phyloP scores from a whole-genome alignment of 2,888 invertebrate genomes.

The Lysandra bellargus region DNA sequence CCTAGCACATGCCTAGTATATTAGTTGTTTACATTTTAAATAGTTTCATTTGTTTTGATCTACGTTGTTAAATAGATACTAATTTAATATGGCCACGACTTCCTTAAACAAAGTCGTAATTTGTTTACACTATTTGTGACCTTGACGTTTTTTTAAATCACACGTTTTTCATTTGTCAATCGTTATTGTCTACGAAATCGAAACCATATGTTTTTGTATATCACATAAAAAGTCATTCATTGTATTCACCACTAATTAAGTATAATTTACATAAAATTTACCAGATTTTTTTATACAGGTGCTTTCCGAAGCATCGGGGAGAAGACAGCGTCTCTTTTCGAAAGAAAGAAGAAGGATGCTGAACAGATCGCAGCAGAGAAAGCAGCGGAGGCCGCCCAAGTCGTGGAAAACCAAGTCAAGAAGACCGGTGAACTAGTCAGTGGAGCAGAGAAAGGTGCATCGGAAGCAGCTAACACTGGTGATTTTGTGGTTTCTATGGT shows the following conservation, averaged over 20 bases:
- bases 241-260: background rate
- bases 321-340: constrained; percentile 85
- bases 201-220: background rate
- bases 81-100: constrained; percentile 13
- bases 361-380: constrained; percentile 83
- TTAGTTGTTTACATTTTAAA: background rate
- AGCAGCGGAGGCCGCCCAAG: constrained; percentile 80
- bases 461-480: constrained; percentile 75
- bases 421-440: constrained; percentile 82
- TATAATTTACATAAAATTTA: background rate
- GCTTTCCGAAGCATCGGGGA: constrained; percentile 86
- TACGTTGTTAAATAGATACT: constrained; percentile 3
- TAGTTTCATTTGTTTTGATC: background rate
- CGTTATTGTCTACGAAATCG: background rate
- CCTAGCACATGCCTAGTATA: background rate
- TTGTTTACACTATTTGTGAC: constrained; percentile 14
- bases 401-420: constrained; percentile 83
- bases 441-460: constrained; percentile 79
- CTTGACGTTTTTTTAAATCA: background rate
- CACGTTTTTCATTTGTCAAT: constrained; percentile 4
- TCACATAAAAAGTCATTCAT: background rate
- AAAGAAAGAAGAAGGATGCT: constrained; percentile 86
- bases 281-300: constrained; percentile 60
- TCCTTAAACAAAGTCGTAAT: background rate
- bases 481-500: constrained; percentile 2